Conservation (phyloP, 2,797 vertebrate species). For the Poliocrania exsul region DNA sequence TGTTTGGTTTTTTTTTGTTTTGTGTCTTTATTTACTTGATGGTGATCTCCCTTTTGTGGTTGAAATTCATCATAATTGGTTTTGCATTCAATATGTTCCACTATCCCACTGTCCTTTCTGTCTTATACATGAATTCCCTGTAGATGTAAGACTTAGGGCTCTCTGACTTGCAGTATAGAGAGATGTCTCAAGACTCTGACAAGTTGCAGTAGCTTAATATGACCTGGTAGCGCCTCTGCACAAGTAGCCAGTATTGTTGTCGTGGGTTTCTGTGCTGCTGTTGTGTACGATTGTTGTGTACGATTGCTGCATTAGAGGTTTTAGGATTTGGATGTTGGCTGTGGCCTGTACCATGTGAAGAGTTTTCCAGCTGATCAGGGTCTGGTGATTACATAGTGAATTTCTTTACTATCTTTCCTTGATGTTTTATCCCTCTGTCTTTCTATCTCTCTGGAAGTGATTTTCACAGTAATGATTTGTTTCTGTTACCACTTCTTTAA, state of each 20-base stretch:
- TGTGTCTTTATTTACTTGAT: not conserved
- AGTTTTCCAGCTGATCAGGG: not conserved
- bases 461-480: not conserved
- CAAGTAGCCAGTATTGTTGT: not conserved
- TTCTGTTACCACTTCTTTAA: not conserved
- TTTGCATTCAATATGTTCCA: not conserved
- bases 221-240: not conserved
- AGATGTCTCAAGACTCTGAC: not conserved
- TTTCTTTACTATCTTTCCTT: not conserved
- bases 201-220: not conserved
- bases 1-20: not conserved
- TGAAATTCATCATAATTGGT: not conserved
- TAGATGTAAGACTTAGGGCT: not conserved
- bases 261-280: not conserved
- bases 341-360: not conserved
- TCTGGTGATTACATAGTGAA: not conserved
- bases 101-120: not conserved
- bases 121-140: not conserved
- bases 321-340: not conserved
- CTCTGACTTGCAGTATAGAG: not conserved
- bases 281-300: not conserved
- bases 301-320: not conserved
- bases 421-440: not conserved
- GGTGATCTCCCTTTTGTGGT: not conserved
- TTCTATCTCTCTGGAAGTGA: not conserved